Base-by-base conservation (phyloP, 2,113 vertebrate species). In the Piprites chloris region DNA sequence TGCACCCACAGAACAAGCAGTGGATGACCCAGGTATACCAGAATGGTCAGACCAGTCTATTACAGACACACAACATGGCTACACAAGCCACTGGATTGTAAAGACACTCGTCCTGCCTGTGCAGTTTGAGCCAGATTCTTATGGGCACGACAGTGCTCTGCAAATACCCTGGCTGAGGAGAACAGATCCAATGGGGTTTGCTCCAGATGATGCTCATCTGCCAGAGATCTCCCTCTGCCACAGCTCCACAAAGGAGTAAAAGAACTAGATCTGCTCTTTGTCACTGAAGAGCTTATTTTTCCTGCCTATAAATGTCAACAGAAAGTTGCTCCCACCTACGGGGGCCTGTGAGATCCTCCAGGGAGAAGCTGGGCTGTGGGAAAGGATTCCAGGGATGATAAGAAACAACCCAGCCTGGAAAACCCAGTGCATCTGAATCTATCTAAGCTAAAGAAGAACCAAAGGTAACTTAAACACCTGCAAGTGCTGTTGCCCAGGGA, bases 21-120 rank as follows among this genome's bases (percentile, higher is more conserved):
- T 24, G 35, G 28, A 19, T 21, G 44, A 55, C 35, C 27, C 49
- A 63, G 53, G 24, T 12, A 14, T 3, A 3, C 13, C 63, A 37
- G 22, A 53, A 53, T 0, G 0, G 63, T 13, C 4, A 2, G 30
- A 22, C 2, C 23, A 59, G n/a, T 20, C 13, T 3, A 11, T 58
- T 35, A 21, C 0, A 65, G 32, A 49, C 4, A 16, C 23, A n/a
- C 12, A 23, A 8, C 5, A 9, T 0, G 0, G 30, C 72, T 71
- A 42, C 73, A 58, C 37, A 72, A 72, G 30, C 21, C 21, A 47
- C n/a, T 7, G 52, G 52, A 17, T 62, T 9, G 12, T 27, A 33
- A 37, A 56, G 56, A 67, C 13, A 12, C 20, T 32, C 0, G 0
- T n/a, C 53, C 63, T 28, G 44, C 69, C 58, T 0, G 1, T 21